These are phyloP conservation scores for Pseudopodoces humilis DNA, from an alignment of 2,113 vertebrate species.

Conservation along the genomic window DNA sequence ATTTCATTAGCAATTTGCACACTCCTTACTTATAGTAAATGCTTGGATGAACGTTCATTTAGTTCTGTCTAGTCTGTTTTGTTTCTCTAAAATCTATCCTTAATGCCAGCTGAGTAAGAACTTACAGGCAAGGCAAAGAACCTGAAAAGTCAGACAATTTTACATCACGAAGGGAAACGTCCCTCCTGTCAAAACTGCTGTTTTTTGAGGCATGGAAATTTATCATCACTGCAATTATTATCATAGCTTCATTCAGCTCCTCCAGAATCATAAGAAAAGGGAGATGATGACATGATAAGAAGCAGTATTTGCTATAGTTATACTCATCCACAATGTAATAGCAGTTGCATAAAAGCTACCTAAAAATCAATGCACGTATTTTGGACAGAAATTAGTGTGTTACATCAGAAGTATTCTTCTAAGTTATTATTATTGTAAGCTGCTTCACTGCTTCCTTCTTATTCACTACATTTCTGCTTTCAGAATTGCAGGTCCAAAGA, in stretches of 20 bases:
- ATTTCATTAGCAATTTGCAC: neutral
- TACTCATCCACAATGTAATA: neutral
- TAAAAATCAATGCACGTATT: neutral
- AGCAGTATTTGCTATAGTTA: neutral
- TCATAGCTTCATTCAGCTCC: neutral
- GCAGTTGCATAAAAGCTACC: neutral
- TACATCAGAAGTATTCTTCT: neutral
- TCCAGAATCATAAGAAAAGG: slow-evolving; percentile 35
- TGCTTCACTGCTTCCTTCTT: neutral
- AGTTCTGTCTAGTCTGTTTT: neutral
- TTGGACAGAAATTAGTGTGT: slow-evolving; percentile 7
- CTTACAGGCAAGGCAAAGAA: neutral
- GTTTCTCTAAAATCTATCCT: neutral
- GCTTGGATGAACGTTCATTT: neutral
- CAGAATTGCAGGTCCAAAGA: neutral
- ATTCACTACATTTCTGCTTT: neutral
- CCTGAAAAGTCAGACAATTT: neutral
- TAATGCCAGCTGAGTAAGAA: neutral
- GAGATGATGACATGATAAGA: slow-evolving; percentile 2
- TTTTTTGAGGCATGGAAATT: neutral
- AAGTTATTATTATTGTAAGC: neutral
- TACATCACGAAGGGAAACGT: neutral
- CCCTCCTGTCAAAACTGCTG: neutral
- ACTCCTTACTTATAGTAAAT: neutral
- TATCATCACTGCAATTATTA: slow-evolving; percentile 12